Conservation (phyloP, 2,888 invertebrate genomes). For the Tachina fera region DNA sequence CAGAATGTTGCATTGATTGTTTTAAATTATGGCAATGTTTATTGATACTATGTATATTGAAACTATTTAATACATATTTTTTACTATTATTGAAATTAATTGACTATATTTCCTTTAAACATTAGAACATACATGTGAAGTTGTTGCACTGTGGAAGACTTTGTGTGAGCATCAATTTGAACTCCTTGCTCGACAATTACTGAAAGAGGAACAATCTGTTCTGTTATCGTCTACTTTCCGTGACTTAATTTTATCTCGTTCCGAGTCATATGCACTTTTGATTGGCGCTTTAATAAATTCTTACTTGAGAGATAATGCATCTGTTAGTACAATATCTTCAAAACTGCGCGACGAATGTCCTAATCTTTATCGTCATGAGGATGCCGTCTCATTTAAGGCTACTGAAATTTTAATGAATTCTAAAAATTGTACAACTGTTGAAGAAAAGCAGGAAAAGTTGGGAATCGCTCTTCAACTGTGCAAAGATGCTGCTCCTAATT, state of each 20-base stretch:
- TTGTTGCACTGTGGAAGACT: constrained; percentile 96
- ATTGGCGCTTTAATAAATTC: constrained; percentile 94
- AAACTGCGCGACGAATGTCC: constrained; percentile 96
- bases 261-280: constrained; percentile 87
- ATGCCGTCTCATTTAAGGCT: constrained; percentile 97
- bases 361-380: constrained; percentile 95
- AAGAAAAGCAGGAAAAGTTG: constrained; percentile 90
- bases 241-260: constrained; percentile 83
- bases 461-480: constrained; percentile 92
- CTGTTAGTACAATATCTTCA: constrained; percentile 94
- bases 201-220: constrained; percentile 87
- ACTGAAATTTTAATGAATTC: constrained; percentile 94
- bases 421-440: constrained; percentile 88
- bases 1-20: no score
- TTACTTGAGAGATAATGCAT: constrained; percentile 97
- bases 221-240: constrained; percentile 86
- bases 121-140: constrained; percentile 90
- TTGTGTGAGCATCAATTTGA: constrained; percentile 96
- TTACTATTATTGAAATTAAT: not conserved
- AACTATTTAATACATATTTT: no score
- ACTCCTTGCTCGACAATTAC: constrained; percentile 88
- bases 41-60: no score
- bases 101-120: constrained; percentile 18
- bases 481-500: constrained; percentile 93
- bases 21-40: no score